Percentiles rank a stretch among this genome's conserved stretches.
Evolutionary conservation across 2,797 vertebrate species (phyloP).

Genomic region (Poeciliopsis turneri): DNA sequence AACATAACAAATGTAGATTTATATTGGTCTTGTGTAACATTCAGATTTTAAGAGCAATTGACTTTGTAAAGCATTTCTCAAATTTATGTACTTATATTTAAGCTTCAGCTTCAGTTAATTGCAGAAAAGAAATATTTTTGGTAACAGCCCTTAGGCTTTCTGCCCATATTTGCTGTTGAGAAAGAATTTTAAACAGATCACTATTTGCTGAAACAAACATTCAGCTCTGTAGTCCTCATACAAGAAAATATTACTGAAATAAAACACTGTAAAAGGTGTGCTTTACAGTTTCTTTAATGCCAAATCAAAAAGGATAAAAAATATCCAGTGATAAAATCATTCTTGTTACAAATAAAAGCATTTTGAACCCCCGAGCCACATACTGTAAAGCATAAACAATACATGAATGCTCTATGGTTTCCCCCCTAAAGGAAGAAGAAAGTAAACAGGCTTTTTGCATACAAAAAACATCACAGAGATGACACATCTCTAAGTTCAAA

Average conservation of each 20-base stretch:
- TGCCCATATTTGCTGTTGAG: neutral
- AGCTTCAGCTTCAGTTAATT: neutral
- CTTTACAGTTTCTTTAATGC: slow-evolving; percentile 58
- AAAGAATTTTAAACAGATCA: neutral
- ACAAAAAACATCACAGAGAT: slow-evolving; percentile 46
- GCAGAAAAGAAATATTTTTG: neutral
- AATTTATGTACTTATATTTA: neutral
- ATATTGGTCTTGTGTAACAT: neutral
- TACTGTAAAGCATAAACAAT: slow-evolving; percentile 41
- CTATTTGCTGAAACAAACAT: neutral
- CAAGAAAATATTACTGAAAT: slow-evolving; percentile 5
- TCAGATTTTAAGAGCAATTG: neutral
- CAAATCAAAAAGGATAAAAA: slow-evolving; percentile 50
- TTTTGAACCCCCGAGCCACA: slow-evolving; percentile 38
- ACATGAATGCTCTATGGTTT: slow-evolving; percentile 36
- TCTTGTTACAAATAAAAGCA: slow-evolving; percentile 38
- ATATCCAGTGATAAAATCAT: slow-evolving; percentile 32
- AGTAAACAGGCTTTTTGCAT: slow-evolving; percentile 15
- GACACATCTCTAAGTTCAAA: slow-evolving; percentile 56
- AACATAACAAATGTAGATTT: neutral
- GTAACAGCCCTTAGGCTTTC: neutral
- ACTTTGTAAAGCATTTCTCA: neutral
- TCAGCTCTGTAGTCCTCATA: neutral
- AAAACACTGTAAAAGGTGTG: slow-evolving; percentile 9
- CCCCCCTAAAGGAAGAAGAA: slow-evolving; percentile 27